Evolutionary conservation across 2,888 invertebrate genomes (phyloP).

Genomic region (Anthoptus insignis): DNA sequence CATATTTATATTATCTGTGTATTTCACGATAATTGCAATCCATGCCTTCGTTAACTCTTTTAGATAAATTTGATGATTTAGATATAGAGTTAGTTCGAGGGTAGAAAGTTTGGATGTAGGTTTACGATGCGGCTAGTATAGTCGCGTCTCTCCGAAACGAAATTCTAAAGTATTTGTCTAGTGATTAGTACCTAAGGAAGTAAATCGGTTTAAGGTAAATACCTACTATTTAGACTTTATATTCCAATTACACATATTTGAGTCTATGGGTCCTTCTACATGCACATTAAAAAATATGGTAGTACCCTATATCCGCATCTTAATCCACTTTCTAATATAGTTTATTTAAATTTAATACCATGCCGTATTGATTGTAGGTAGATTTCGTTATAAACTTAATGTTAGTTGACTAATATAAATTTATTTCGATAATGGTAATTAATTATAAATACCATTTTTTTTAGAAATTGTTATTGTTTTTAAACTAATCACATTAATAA

Average conservation of each 20-base stretch:
- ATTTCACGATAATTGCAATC: slow-evolving; percentile 55
- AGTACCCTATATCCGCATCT: too few species aligned
- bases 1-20: slow-evolving; percentile 58
- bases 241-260: slow-evolving; percentile 5
- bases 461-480: too few species aligned
- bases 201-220: slow-evolving; percentile 19
- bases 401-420: too few species aligned
- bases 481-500: too few species aligned
- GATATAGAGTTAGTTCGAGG: slow-evolving; percentile 55
- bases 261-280: not conserved
- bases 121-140: slow-evolving; percentile 56
- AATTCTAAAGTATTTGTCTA: slow-evolving; percentile 82
- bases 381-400: too few species aligned
- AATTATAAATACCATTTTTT: too few species aligned
- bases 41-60: slow-evolving; percentile 48
- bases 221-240: slow-evolving; percentile 15
- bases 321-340: too few species aligned
- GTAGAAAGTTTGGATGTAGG: slow-evolving; percentile 61
- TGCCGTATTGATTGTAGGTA: too few species aligned
- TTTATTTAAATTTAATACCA: too few species aligned
- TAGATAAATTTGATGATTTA: slow-evolving; percentile 48
- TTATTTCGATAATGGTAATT: too few species aligned
- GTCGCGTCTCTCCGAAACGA: slow-evolving; percentile 77
- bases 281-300: not conserved
- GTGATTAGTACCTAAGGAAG: slow-evolving; percentile 66